phyloP scores from a whole-genome alignment of 2,113 vertebrate genomes.

The Pachypanchax playfairii region DNA sequence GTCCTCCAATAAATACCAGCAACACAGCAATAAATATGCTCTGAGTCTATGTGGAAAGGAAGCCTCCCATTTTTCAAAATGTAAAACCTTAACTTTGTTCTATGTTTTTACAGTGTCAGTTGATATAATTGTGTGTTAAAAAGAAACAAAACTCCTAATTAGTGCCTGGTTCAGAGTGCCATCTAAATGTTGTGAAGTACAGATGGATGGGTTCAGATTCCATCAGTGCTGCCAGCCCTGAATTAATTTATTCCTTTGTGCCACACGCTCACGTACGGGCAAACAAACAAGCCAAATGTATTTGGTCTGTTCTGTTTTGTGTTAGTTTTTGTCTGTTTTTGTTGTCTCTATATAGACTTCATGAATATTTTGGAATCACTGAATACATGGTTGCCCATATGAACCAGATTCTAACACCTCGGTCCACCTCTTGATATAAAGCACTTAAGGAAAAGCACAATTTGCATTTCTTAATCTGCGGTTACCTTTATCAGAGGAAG shows the following conservation, averaged over 20 bases:
- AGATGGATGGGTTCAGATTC: slow-evolving; percentile 45
- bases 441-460: slow-evolving; percentile 14
- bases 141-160: slow-evolving; percentile 45
- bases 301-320: no score
- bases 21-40: slow-evolving; percentile 21
- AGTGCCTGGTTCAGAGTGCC: slow-evolving; percentile 38
- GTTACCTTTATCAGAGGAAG: slow-evolving; percentile 65
- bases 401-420: slow-evolving; percentile 1
- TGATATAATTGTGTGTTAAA: slow-evolving; percentile 25
- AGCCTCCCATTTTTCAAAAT: no score
- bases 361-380: no score
- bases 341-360: no score
- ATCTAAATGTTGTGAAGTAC: slow-evolving; percentile 60
- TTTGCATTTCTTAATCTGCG: slow-evolving; percentile 56
- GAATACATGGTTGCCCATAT: neutral
- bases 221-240: slow-evolving; percentile 56
- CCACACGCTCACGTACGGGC: no score
- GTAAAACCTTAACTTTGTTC: slow-evolving; percentile 32
- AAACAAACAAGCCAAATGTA: no score
- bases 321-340: no score
- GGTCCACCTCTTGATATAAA: slow-evolving; percentile 5
- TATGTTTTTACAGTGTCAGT: slow-evolving; percentile 18
- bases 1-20: no score
- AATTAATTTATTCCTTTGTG: slow-evolving; percentile 61
- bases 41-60: no score